Evolutionary conservation across 2,113 vertebrate genomes (phyloP), one percentile per base, ranked within the genome.

Genomic region (Merops nubicus): DNA sequence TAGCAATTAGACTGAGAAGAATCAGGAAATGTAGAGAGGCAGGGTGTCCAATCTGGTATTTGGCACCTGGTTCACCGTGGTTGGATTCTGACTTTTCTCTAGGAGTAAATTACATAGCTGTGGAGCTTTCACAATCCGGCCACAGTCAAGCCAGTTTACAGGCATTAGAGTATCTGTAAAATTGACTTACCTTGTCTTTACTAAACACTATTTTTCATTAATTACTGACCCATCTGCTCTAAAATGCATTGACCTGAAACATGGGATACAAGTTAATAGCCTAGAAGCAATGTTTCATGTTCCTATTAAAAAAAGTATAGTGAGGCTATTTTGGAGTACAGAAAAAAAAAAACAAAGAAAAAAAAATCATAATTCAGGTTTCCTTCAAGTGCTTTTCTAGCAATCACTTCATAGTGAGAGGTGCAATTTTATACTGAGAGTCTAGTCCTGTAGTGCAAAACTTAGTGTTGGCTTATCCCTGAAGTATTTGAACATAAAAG

Each of bases 161-260:
- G 51, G 83, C 36, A 73, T 63, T 68, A 48, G 53, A 64, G 40
- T 50, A 77, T 73, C 64, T 78, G 79, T 78, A 88, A 96, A 93
- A 94, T 1, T 69, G 67, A 89, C 95, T 93, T 83, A 67, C 43
- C 64, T 96, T 92, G 95, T 85, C 75, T 91, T 95, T 95, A 73
- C 85, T 95, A 80, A 94, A 77, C 45, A 65, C 60, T 95, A 48
- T 88, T 97, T 97, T 88, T 84, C 84, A 95, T 74, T 9, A 97
- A 96, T 97, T 97, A 96, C 88, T 88, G 86, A 68, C 83, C 91
- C 96, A 92, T 96, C 95, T 96, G 95, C 93, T 96, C 91, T 87
- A 38, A 90, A 96, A 96, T 79, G 92, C 96, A 96, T 40, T 96
- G 96, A 97, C 96, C 92, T 91, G 95, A 95, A 96, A 96, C 88